These are phyloP conservation scores for Eidolon helvum DNA, from an alignment of 2,113 vertebrate genomes.

Conservation along the genomic window DNA sequence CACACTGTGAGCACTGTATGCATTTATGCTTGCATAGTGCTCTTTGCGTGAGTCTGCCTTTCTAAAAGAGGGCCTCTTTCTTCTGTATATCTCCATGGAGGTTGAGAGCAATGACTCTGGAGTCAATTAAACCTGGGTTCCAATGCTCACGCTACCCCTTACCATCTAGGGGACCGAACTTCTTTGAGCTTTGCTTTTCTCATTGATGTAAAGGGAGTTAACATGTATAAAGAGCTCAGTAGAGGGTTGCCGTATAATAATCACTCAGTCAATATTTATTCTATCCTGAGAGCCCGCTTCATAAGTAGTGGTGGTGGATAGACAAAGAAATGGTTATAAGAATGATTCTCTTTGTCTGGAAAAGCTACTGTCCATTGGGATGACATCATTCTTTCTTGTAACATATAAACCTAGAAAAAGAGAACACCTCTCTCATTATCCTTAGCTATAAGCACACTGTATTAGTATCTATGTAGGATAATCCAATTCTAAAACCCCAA, in stretches of 20 bases:
- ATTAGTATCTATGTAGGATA: neutral
- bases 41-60: neutral
- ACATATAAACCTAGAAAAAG: neutral
- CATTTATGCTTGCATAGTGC: neutral
- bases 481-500: neutral
- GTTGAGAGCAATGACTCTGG: neutral
- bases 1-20: neutral
- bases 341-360: neutral
- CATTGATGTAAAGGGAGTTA: neutral
- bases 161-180: neutral
- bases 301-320: neutral
- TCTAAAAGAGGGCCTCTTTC: conserved; percentile 15
- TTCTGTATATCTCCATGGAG: neutral
- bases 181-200: conserved; percentile 2
- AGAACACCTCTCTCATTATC: neutral
- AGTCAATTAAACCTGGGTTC: neutral
- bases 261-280: conserved; percentile 54
- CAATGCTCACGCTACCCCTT: neutral
- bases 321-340: neutral
- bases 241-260: conserved; percentile 37
- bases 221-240: conserved; percentile 14
- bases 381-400: neutral
- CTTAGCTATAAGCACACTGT: neutral
- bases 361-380: neutral
- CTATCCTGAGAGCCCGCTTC: neutral